A percentile compares a stretch with the other conserved stretches of the same genome.
phyloP scores from a whole-genome alignment of 2,797 vertebrate genomes.

The Neomorphus geoffroyi region DNA sequence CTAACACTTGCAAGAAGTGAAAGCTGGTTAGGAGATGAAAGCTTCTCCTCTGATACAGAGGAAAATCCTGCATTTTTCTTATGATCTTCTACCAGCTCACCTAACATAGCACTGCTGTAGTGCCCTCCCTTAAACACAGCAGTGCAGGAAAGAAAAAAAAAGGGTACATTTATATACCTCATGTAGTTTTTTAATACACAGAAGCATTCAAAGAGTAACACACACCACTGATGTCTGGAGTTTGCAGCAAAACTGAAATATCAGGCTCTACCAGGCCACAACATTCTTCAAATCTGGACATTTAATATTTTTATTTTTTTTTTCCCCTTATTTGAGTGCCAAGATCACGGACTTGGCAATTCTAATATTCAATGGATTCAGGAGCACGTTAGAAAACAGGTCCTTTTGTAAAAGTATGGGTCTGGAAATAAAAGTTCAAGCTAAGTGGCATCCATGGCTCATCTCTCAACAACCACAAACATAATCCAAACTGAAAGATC shows the following conservation, averaged over 20 bases:
- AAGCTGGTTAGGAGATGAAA: conserved; percentile 5
- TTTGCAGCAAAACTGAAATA: background rate
- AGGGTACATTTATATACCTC: background rate
- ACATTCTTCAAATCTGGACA: background rate
- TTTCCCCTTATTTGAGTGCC: background rate
- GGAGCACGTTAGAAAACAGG: background rate
- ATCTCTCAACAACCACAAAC: background rate
- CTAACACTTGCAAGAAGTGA: background rate
- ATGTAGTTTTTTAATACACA: background rate
- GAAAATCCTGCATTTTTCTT: background rate
- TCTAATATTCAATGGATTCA: background rate
- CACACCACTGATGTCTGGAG: background rate
- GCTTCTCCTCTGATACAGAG: background rate
- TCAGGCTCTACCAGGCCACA: conserved; percentile 34
- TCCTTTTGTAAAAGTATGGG: background rate
- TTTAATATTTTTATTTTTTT: background rate
- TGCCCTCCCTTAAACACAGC: background rate
- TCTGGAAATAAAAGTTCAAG: conserved; percentile 8
- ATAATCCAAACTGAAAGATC: background rate
- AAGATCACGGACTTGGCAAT: background rate
- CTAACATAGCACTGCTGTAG: background rate
- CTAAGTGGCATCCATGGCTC: background rate
- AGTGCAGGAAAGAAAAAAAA: background rate
- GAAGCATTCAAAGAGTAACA: background rate
- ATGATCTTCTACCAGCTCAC: background rate